A percentile compares a stretch with the other conserved stretches of the same genome.
Conservation (phyloP, 35 echinoderm and acorn worm species). For the Antedon bifida region DNA sequence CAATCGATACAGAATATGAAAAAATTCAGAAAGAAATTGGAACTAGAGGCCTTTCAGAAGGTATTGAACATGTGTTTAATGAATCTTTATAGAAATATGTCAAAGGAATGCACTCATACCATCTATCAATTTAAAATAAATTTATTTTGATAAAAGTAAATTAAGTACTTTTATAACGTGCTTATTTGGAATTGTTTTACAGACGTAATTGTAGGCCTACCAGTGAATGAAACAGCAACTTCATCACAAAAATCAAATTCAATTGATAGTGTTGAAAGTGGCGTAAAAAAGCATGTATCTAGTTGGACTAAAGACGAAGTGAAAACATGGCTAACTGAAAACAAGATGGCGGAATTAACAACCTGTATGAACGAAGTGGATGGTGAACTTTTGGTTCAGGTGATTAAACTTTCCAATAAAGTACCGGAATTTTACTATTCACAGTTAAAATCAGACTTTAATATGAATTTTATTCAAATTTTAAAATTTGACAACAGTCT, state of each 20-base stretch:
- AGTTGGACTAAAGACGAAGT: conserved; percentile 13
- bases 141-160: too few species aligned
- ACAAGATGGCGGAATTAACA: conserved; percentile 3
- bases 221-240: background rate
- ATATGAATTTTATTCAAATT: conserved; percentile 33
- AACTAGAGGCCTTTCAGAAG: conserved; percentile 8
- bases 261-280: background rate
- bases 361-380: conserved; percentile 20
- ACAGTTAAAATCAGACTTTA: conserved; percentile 32
- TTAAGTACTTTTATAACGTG: too few species aligned
- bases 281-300: background rate
- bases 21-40: conserved; percentile 30
- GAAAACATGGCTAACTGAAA: conserved; percentile 44
- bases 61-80: background rate
- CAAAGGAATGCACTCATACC: too few species aligned
- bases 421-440: conserved; percentile 66
- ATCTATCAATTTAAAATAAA: too few species aligned
- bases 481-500: conserved; percentile 45
- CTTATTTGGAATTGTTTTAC: too few species aligned
- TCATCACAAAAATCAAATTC: background rate
- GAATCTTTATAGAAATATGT: too few species aligned
- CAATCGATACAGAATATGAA: background rate
- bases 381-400: conserved; percentile 60
- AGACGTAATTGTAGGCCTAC: background rate
- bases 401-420: conserved; percentile 44